phyloP scores from a whole-genome alignment of 2,797 vertebrate genomes.

The Limnodromus scolopaceus region DNA sequence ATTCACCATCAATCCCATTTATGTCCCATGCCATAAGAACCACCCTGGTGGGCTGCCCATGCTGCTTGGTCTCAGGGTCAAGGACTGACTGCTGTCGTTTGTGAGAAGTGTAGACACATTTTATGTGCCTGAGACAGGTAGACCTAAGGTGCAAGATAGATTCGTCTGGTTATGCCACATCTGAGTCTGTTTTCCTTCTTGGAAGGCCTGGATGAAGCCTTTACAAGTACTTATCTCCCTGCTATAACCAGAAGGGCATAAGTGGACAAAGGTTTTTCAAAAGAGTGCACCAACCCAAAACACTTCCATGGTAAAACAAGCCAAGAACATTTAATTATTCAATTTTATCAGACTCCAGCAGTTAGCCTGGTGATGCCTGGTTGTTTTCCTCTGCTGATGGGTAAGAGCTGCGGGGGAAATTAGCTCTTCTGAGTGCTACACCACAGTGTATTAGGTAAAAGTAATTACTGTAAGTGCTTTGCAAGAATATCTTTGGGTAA shows the following conservation, averaged over 20 bases:
- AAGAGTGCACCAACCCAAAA: not conserved
- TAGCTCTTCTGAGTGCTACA: not conserved
- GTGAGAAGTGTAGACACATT: not conserved
- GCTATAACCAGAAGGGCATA: not conserved
- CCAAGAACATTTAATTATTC: not conserved
- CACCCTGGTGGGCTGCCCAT: not conserved
- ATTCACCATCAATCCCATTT: fast-evolving
- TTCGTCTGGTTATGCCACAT: not conserved
- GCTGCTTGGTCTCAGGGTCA: not conserved
- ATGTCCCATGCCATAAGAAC: not conserved
- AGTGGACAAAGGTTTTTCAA: not conserved
- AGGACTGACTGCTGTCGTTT: not conserved
- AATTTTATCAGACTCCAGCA: not conserved
- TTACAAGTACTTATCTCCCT: not conserved
- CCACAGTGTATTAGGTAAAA: not conserved
- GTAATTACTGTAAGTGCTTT: slow-evolving; percentile 63
- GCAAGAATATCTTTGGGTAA: slow-evolving; percentile 17
- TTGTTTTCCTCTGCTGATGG: slow-evolving; percentile 4
- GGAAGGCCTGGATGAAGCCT: not conserved
- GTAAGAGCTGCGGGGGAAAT: slow-evolving; percentile 13
- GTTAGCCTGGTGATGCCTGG: not conserved
- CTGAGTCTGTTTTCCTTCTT: not conserved
- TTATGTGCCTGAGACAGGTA: not conserved
- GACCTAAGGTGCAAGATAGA: not conserved
- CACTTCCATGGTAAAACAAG: not conserved